Evolutionary conservation across 2,797 vertebrate species (phyloP), one percentile per base, ranked within the genome.

Genomic region (Sebastes vulpes): DNA sequence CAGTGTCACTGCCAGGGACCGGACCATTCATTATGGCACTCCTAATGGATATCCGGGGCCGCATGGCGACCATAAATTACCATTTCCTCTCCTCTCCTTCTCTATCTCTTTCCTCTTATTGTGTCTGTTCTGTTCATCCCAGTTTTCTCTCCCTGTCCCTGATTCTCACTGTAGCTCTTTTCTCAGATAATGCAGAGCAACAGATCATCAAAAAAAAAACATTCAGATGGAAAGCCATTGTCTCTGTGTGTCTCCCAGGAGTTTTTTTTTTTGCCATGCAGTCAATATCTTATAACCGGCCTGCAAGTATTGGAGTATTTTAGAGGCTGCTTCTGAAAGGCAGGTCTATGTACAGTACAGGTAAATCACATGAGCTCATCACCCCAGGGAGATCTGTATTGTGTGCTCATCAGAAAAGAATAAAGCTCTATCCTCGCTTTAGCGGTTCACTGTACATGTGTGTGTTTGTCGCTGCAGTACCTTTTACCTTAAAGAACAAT

Each of bases 331-430:
- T 69, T 25, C 74, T 74, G 65, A 70, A 71, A 76, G 38, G 73
- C 75, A 50, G 65, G 59, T 56, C 35, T 25, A 32, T 79, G 69
- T 67, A 58, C 46, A n/a, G 38, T 48, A 48, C 82, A 89, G 85
- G 77, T 86, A 82, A 90, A 86, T 83, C 85, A 86, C 86, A 87
- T 81, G 83, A 89, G 86, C 83, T 89, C 83, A 88, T 83, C 86
- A 74, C 84, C 87, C 83, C 68, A 46, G 78, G 64, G 84, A 85
- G 64, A 63, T 58, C 14, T 32, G 23, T 29, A 63, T 1, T 67
- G 75, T 78, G 48, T 61, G 75, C 58, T 89, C 86, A 89, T 86
- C 88, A 83, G 21, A 85, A 82, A 84, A 84, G 25, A 71, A 81
- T 60, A 74, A 75, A 80, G 81, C 69, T 7, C 29, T 23, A 58